phyloP scores from a whole-genome alignment of 2,797 vertebrate genomes.

The Passerculus sandwichensis region DNA sequence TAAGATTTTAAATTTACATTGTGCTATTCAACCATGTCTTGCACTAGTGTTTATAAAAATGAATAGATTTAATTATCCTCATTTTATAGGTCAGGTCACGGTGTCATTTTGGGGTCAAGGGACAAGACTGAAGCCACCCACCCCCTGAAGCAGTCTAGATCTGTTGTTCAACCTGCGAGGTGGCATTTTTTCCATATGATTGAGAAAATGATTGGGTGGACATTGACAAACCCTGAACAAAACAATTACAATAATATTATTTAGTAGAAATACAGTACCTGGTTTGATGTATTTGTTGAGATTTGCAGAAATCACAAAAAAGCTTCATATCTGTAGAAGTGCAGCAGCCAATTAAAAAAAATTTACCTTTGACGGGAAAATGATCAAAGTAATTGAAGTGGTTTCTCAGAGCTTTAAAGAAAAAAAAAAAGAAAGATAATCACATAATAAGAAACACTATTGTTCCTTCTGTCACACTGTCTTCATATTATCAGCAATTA shows the following conservation, averaged over 20 bases:
- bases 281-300: neutral
- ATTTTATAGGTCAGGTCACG: neutral
- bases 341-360: neutral
- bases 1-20: slow-evolving; percentile 10
- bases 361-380: neutral
- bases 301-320: neutral
- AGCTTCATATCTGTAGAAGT: neutral
- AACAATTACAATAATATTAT: neutral
- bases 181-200: neutral
- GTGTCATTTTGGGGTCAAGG: slow-evolving; percentile 12
- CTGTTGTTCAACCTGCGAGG: neutral
- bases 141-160: neutral
- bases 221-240: neutral
- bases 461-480: neutral
- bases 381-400: neutral
- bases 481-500: slow-evolving; percentile 25
- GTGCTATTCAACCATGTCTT: neutral
- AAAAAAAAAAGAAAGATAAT: neutral
- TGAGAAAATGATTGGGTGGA: neutral
- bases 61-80: neutral
- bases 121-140: neutral
- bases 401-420: neutral
- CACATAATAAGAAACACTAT: neutral
- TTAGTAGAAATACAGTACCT: neutral
- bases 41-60: neutral